Evolutionary conservation across 64 coral and sea anemone species (phyloP).

Genomic region (Pocillopora damicornis): DNA sequence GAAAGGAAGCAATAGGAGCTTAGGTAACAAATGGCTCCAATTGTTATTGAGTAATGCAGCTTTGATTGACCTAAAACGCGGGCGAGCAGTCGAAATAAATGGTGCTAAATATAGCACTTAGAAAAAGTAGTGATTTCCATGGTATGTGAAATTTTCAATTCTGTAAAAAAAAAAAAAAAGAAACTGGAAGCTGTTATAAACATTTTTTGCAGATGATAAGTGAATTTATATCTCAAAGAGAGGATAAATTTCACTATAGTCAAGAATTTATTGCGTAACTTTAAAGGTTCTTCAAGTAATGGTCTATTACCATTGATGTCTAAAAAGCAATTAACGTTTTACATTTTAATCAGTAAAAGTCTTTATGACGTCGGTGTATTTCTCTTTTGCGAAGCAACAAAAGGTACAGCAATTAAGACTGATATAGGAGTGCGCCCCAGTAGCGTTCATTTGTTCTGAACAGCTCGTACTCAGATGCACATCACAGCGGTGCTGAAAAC

Average conservation of each 20-base stretch:
- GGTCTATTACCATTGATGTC: neutral
- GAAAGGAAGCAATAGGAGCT: too few relatives aligned
- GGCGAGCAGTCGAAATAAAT: neutral
- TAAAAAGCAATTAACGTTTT: conserved; percentile 3
- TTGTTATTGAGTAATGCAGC: too few relatives aligned
- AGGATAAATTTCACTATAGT: neutral
- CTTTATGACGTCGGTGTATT: neutral
- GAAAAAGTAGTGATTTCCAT: neutral
- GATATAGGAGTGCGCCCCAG: neutral
- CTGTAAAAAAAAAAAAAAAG: neutral
- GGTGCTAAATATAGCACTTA: neutral
- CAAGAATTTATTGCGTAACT: neutral
- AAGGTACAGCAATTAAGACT: neutral
- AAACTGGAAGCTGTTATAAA: neutral
- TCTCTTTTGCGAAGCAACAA: neutral
- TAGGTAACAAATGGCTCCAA: too few relatives aligned
- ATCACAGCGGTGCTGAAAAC: too few relatives aligned
- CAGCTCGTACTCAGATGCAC: neutral
- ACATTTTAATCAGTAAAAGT: neutral
- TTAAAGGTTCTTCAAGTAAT: neutral
- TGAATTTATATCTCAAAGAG: too few relatives aligned
- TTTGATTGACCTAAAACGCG: neutral
- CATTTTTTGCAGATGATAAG: too few relatives aligned
- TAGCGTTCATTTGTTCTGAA: neutral
- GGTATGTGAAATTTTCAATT: neutral